Conservation (phyloP, 2,888 invertebrate species). For the Tetragonula carbonaria region DNA sequence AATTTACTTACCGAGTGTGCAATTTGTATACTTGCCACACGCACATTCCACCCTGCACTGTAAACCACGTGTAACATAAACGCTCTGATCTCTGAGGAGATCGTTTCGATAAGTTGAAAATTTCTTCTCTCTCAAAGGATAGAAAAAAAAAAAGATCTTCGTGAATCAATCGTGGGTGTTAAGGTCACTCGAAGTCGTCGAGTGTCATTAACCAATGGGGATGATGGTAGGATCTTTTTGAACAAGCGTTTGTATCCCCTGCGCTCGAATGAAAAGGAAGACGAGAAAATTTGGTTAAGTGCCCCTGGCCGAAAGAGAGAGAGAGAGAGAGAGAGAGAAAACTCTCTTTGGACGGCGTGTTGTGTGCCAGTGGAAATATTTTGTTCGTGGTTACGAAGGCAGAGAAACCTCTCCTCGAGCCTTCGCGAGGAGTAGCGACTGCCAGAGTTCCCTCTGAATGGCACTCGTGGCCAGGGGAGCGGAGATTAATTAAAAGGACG, state of each 20-base stretch:
- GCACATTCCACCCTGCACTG: background rate
- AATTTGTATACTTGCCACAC: background rate
- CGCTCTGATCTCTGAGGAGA: no score
- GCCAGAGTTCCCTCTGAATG: conserved; percentile 55
- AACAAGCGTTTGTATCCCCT: no score
- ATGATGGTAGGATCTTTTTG: no score
- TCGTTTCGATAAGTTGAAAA: no score
- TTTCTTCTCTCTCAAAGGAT: no score
- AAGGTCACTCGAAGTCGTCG: no score
- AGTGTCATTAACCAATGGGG: no score
- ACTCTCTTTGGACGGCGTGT: background rate
- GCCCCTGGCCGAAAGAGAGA: background rate
- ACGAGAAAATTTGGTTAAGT: conserved; percentile 6
- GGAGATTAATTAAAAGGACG: conserved; percentile 73
- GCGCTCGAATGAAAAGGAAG: background rate
- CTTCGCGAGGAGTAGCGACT: conserved; percentile 22
- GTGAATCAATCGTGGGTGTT: no score
- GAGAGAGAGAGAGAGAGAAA: no score
- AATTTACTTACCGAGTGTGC: background rate
- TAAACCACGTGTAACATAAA: no score
- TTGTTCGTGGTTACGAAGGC: conserved; percentile 37
- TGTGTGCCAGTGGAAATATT: conserved; percentile 25
- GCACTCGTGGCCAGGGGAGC: conserved; percentile 59
- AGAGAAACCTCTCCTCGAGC: conserved; percentile 26
- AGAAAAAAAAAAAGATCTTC: no score